Evolutionary conservation across 1,140 invertebrate species (phyloP), one percentile per base, ranked within the genome.

Genomic region (Macrosteles quadrilineatus): DNA sequence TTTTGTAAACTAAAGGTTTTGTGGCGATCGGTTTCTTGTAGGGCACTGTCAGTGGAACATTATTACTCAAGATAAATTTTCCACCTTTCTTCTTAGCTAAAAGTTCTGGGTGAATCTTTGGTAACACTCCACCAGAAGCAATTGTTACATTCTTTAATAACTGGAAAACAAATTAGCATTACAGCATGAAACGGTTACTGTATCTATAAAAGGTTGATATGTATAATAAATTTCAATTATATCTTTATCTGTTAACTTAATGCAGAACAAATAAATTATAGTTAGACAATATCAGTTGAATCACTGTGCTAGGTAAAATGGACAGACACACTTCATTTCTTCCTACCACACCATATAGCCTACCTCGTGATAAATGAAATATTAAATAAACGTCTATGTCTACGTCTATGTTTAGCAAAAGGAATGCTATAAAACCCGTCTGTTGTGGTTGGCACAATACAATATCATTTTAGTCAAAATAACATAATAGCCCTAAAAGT

Each of bases 71-170:
- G 12, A 76, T 75, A 75, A 80, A 80, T 70, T 78, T 78, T 14
- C 80, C 78, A 40, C 80, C 80, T 75, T 79, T 80, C 73, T 85
- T 84, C 71, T 85, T 82, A 4, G 81, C 79, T 40, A 86, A 75
- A 62, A 87, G 76, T 71, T 83, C 81, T 64, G 85, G 83, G 69
- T 85, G 83, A 67, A 87, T 85, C 72, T 83, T 84, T n/a, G 86
- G 86, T 55, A 87, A 75, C 11, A 87, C 86, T 53, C 86, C 86
- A 36, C 85, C 85, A 69, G 83, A 81, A 23, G 85, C 83, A 72
- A 87, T 86, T 40, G 84, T 85, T 3, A 87, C 85, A 76, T 85
- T 80, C 71, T 83, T 81, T 53, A 87, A 75, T 19, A 87, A 75
- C 82, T 84, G 73, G 67, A 72, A 77, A 36, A 36, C n/a, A n/a